Percentiles rank a stretch among this genome's conserved stretches.
These are phyloP conservation scores for Meandrina meandrites DNA, from an alignment of 92 coral and sea anemone species.

Conservation along the genomic window DNA sequence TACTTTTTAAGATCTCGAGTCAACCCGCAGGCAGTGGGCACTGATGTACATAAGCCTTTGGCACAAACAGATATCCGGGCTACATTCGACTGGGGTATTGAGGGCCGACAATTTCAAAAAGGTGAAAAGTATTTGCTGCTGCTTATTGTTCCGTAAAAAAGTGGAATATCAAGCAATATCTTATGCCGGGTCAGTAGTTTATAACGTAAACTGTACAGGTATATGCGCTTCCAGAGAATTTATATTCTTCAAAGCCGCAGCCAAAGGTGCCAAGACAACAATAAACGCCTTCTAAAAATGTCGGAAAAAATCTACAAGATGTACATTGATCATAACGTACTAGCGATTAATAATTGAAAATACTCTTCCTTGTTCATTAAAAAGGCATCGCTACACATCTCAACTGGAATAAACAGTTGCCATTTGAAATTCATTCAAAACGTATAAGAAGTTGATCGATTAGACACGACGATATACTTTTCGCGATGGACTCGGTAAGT, in stretches of 20 bases:
- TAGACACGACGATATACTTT: background rate
- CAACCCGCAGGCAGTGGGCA: background rate
- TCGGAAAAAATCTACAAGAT: background rate
- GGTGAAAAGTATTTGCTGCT: background rate
- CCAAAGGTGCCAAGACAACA: background rate
- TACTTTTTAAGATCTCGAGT: background rate
- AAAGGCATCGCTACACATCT: background rate
- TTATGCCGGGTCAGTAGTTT: background rate
- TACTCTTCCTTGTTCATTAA: background rate
- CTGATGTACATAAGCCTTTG: background rate
- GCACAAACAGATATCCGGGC: too few species aligned
- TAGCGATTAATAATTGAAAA: background rate
- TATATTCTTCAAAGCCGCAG: background rate
- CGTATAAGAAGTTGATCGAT: background rate
- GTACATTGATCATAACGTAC: background rate
- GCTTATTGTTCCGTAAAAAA: background rate
- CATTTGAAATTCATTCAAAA: slow-evolving; percentile 3
- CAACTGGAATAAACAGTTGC: background rate
- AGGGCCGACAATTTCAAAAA: too few species aligned
- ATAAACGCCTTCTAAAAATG: background rate
- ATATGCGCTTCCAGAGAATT: background rate
- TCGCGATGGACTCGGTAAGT: background rate
- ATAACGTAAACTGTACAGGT: background rate
- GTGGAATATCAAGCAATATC: background rate
- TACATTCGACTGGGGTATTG: too few species aligned